These are phyloP conservation scores for Loxodonta africana DNA, from an alignment of 2,113 vertebrate genomes.

Conservation along the genomic window DNA sequence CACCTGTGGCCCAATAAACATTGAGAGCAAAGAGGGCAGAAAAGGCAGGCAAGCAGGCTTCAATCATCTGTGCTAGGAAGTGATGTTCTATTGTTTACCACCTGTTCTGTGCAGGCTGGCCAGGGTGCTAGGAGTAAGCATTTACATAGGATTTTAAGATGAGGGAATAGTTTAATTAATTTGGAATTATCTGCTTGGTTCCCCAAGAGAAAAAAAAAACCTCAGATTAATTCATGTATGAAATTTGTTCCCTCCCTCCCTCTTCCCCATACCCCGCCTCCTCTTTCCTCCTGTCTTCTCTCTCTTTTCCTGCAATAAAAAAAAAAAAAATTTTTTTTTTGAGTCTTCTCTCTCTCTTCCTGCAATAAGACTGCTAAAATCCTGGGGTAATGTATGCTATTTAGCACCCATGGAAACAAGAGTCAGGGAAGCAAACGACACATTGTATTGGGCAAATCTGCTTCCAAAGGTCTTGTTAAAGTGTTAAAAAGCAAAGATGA, in stretches of 20 bases:
- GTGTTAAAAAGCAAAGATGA: too few species aligned
- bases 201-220: not conserved
- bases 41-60: not conserved
- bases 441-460: too few species aligned
- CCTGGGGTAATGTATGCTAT: not conserved
- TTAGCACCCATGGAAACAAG: not conserved
- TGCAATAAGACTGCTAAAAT: conserved; percentile 18
- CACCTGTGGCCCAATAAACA: not conserved
- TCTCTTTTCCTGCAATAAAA: not conserved
- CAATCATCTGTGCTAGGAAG: not conserved
- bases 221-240: conserved; percentile 26
- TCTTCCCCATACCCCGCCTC: too few species aligned
- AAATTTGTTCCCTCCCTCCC: not conserved
- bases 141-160: conserved; percentile 26
- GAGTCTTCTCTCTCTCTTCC: not conserved
- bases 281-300: too few species aligned
- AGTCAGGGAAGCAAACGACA: too few species aligned
- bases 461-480: too few species aligned
- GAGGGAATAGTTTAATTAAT: conserved; percentile 35
- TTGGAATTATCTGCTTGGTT: conserved; percentile 47
- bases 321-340: too few species aligned
- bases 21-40: not conserved
- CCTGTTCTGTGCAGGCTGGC: not conserved
- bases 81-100: not conserved
- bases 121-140: not conserved